phyloP scores from a whole-genome alignment of 2,797 vertebrate genomes.

The Garrulus glandarius region DNA sequence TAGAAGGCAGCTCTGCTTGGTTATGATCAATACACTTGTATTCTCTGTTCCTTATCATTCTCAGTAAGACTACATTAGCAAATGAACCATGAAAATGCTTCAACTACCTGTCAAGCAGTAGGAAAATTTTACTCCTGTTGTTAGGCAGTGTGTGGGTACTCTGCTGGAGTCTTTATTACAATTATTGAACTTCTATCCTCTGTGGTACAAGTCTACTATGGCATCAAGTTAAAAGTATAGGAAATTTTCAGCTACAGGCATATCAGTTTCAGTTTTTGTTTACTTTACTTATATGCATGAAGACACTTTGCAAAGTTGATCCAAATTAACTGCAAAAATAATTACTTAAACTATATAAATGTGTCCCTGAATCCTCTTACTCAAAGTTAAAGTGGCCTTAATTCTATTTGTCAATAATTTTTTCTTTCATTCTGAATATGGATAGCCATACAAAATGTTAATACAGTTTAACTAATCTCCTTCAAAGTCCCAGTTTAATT shows the following conservation, averaged over 20 bases:
- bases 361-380: not conserved
- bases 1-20: conserved; percentile 52
- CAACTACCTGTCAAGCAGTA: conserved; percentile 10
- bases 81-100: conserved; percentile 52
- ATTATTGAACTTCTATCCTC: not conserved
- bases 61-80: conserved; percentile 34
- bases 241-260: not conserved
- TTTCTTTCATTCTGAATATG: not conserved
- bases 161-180: not conserved
- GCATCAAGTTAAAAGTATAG: not conserved
- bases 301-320: not conserved
- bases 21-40: conserved; percentile 80
- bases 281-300: not conserved
- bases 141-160: not conserved
- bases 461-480: not conserved
- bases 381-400: not conserved
- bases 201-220: not conserved
- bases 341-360: not conserved
- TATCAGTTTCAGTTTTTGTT: not conserved
- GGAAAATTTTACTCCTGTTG: not conserved
- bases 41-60: conserved; percentile 69
- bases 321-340: not conserved
- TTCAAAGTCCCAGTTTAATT: not conserved
- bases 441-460: not conserved
- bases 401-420: conserved; percentile 7